Conservation (phyloP, 2,888 invertebrate species). For the Lithophane socia region DNA sequence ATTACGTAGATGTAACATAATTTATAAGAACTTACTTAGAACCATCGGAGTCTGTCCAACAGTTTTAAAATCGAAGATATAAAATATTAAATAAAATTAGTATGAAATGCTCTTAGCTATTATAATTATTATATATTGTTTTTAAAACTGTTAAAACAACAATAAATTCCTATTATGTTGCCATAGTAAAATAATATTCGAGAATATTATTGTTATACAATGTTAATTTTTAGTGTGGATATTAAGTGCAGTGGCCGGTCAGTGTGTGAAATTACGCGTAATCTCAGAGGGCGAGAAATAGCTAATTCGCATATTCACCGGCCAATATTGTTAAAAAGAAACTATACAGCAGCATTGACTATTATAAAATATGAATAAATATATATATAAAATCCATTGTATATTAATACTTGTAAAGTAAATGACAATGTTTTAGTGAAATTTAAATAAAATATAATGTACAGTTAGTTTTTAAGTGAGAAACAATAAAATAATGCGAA, state of each 20-base stretch:
- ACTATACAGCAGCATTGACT: constrained; percentile 35
- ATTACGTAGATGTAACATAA: constrained; percentile 13
- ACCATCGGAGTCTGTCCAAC: constrained; percentile 14
- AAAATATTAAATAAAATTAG: constrained; percentile 40
- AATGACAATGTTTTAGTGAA: constrained; percentile 52
- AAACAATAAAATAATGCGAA: constrained; percentile 58
- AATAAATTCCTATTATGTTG: constrained; percentile 63
- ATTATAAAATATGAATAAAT: constrained; percentile 18
- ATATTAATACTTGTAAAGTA: constrained; percentile 51
- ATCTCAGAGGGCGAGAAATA: neutral
- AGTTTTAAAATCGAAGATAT: constrained; percentile 3
- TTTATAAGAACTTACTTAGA: constrained; percentile 7
- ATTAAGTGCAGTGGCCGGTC: constrained; percentile 32
- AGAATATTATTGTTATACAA: constrained; percentile 57
- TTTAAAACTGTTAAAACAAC: constrained; percentile 50
- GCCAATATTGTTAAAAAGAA: constrained; percentile 26
- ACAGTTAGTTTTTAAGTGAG: constrained; percentile 61
- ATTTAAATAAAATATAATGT: constrained; percentile 52
- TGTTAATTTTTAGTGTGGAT: constrained; percentile 56
- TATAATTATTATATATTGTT: constrained; percentile 39
- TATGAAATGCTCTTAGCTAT: constrained; percentile 58
- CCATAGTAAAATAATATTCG: constrained; percentile 63
- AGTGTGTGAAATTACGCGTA: constrained; percentile 12
- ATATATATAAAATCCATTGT: constrained; percentile 36
- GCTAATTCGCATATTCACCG: constrained; percentile 20